A percentile compares a stretch with the other conserved stretches of the same genome.
phyloP scores from a whole-genome alignment of 2,797 vertebrate species.

The Pteropus rufus region DNA sequence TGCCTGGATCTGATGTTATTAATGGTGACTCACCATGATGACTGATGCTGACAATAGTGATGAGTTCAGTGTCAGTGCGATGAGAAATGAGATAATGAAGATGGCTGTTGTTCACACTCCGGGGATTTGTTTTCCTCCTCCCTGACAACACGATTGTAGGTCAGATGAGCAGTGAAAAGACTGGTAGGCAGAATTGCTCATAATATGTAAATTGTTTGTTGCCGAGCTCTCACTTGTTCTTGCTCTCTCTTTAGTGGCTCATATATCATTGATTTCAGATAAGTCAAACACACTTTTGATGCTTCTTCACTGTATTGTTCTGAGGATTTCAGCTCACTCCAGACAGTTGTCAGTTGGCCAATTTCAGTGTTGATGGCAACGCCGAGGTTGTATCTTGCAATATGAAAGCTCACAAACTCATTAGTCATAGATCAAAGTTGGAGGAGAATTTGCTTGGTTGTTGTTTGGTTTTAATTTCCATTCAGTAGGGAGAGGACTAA shows the following conservation, averaged over 20 bases:
- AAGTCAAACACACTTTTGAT: background rate
- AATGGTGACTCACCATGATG: background rate
- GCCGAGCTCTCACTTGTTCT: background rate
- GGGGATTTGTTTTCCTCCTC: conserved; percentile 1
- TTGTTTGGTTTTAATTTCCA: background rate
- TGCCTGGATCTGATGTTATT: background rate
- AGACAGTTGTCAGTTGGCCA: background rate
- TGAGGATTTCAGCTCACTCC: background rate
- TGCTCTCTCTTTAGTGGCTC: background rate
- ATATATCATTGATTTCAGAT: background rate
- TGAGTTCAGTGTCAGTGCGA: background rate
- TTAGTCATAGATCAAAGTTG: background rate
- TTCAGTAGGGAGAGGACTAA: background rate
- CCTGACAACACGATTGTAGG: background rate
- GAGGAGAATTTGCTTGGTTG: background rate
- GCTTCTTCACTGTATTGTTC: background rate
- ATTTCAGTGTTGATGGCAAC: background rate
- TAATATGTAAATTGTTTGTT: conserved; percentile 30
- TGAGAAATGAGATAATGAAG: conserved; percentile 21
- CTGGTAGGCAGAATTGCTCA: background rate
- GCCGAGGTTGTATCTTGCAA: background rate
- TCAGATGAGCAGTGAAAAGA: background rate
- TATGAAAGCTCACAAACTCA: background rate
- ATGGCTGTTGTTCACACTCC: background rate
- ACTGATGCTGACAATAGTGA: background rate